phyloP scores from a whole-genome alignment of 2,113 vertebrate genomes.

The Caranx melampygus region DNA sequence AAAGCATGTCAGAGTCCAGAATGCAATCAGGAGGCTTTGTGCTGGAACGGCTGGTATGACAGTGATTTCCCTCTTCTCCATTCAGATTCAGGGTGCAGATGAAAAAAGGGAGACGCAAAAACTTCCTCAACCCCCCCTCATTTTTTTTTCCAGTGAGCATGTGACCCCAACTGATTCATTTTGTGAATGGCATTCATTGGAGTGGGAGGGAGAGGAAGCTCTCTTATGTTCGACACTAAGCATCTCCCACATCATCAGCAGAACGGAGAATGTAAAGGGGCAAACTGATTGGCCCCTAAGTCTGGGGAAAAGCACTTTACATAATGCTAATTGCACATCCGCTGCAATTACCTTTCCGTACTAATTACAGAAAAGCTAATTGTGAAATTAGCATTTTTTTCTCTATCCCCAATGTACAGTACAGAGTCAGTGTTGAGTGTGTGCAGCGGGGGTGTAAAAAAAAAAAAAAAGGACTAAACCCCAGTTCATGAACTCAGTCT shows the following conservation, averaged over 20 bases:
- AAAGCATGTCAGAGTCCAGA: conserved; percentile 74
- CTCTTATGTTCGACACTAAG: conserved; percentile 56
- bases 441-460: conserved; percentile 13
- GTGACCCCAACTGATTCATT: conserved; percentile 72
- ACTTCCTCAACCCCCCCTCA: conserved; percentile 50
- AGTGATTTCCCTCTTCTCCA: conserved; percentile 76
- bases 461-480: not conserved
- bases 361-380: conserved; percentile 81
- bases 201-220: conserved; percentile 72
- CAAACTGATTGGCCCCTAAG: conserved; percentile 78
- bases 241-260: conserved; percentile 66
- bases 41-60: conserved; percentile 73
- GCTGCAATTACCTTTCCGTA: conserved; percentile 78
- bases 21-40: conserved; percentile 83
- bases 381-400: conserved; percentile 72
- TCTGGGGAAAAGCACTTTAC: conserved; percentile 77
- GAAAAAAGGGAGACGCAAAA: conserved; percentile 69
- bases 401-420: conserved; percentile 51
- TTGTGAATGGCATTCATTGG: conserved; percentile 68
- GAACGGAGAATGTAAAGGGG: conserved; percentile 66
- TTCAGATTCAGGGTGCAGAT: conserved; percentile 67
- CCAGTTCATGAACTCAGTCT: conserved; percentile 26
- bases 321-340: conserved; percentile 83
- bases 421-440: conserved; percentile 23
- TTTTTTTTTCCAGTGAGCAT: conserved; percentile 37